Evolutionary conservation across 2,888 invertebrate genomes (phyloP).

Genomic region (Capitulum mitella): DNA sequence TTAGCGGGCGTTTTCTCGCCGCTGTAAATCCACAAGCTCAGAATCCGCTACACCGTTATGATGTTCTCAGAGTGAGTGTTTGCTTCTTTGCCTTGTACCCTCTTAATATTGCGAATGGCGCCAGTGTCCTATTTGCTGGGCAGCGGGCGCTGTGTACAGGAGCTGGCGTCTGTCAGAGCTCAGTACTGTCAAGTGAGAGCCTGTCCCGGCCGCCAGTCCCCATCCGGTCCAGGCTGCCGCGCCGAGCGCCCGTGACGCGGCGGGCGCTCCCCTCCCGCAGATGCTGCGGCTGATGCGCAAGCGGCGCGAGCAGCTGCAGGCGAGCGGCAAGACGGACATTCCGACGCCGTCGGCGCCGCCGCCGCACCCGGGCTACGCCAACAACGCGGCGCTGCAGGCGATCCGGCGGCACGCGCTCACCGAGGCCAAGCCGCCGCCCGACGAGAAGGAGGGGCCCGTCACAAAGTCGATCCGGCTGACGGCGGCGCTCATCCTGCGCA

Average conservation of each 20-base stretch:
- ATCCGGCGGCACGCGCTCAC: conserved; percentile 78
- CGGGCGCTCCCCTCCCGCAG: conserved; percentile 33
- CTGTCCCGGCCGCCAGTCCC: too few relatives aligned
- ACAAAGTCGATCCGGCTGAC: conserved; percentile 98
- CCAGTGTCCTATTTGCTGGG: too few relatives aligned
- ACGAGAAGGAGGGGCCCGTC: conserved; percentile 97
- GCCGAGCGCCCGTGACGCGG: neutral
- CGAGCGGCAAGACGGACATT: conserved; percentile 49
- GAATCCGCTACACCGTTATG: too few relatives aligned
- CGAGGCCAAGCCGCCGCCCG: conserved; percentile 43
- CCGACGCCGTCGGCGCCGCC: conserved; percentile 51
- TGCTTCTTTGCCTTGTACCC: too few relatives aligned
- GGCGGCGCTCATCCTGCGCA: conserved; percentile 90
- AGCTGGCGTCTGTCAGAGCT: too few relatives aligned
- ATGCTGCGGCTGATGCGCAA: conserved; percentile 56
- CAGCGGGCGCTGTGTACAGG: too few relatives aligned
- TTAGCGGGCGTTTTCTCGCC: too few relatives aligned
- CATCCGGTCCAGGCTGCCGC: neutral
- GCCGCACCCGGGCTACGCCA: conserved; percentile 79
- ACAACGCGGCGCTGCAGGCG: conserved; percentile 93
- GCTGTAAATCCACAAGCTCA: too few relatives aligned
- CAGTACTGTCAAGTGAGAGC: too few relatives aligned
- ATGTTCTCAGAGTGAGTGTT: too few relatives aligned
- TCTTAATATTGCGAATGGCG: too few relatives aligned
- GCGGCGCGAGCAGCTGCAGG: conserved; percentile 55